These are phyloP conservation scores for Stigmatopora nigra DNA, from an alignment of 2,113 vertebrate species.

Conservation along the genomic window DNA sequence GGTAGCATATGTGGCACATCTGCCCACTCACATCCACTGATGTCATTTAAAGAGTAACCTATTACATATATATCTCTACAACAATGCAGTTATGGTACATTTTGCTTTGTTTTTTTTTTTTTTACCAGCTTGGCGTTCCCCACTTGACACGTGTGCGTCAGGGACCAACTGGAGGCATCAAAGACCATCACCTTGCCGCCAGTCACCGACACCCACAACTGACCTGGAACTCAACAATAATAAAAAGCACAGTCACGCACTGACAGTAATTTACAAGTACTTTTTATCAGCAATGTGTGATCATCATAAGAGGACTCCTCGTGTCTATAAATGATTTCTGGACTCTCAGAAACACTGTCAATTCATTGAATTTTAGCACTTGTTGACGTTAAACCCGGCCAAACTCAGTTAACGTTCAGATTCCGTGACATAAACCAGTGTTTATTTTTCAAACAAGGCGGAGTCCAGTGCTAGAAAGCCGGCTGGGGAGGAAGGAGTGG, in stretches of 20 bases:
- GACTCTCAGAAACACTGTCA: no score
- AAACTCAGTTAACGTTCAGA: constrained; percentile 30
- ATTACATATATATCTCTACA: background rate
- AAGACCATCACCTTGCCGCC: constrained; percentile 87
- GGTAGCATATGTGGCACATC: background rate
- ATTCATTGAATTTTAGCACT: background rate
- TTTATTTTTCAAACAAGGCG: constrained; percentile 1
- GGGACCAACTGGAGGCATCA: constrained; percentile 87
- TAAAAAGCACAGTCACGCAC: constrained; percentile 1
- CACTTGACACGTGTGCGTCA: constrained; percentile 80
- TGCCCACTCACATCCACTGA: background rate
- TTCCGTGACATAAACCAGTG: constrained; percentile 12
- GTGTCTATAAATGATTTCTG: no score
- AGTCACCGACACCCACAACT: constrained; percentile 77
- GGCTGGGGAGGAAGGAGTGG: background rate
- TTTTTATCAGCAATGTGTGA: background rate
- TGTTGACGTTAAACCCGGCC: constrained; percentile 30
- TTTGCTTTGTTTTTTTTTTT: background rate
- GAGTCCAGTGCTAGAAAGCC: background rate
- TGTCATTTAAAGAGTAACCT: background rate
- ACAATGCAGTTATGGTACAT: background rate
- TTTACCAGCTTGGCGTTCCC: constrained; percentile 79
- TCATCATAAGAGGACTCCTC: no score
- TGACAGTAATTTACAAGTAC: background rate
- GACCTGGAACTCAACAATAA: constrained; percentile 65